Evolutionary conservation across 2,888 invertebrate genomes (phyloP).

Genomic region (Cephus spinipes): DNA sequence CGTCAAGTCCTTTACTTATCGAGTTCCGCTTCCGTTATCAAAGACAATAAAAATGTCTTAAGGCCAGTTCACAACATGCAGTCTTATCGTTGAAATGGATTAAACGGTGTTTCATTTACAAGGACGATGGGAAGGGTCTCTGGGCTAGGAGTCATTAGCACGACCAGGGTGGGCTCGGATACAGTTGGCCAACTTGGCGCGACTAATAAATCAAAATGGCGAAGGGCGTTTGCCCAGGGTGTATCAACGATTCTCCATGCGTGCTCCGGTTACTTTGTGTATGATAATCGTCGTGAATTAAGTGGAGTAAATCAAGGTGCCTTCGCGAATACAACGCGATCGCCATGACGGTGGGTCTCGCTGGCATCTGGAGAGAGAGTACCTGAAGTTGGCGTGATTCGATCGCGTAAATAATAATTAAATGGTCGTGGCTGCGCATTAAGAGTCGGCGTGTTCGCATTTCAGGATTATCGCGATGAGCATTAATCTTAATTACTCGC

Average conservation of each 20-base stretch:
- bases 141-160: background rate
- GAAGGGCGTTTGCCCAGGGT: background rate
- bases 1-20: background rate
- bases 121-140: background rate
- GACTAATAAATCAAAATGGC: conserved; percentile 22
- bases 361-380: background rate
- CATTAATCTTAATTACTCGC: conserved; percentile 59
- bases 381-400: conserved; percentile 48
- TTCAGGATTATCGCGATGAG: conserved; percentile 49
- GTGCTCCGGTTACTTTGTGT: background rate
- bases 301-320: conserved; percentile 44
- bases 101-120: background rate
- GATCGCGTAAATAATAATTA: conserved; percentile 58
- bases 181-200: background rate
- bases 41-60: background rate
- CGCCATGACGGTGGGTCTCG: background rate
- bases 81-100: background rate
- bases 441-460: conserved; percentile 27
- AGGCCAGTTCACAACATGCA: background rate
- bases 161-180: background rate
- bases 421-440: conserved; percentile 44
- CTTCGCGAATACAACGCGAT: background rate
- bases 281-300: conserved; percentile 51
- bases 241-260: background rate
- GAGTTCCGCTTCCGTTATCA: background rate